phyloP scores from a whole-genome alignment of 2,797 vertebrate genomes.

The Typhlichthys subterraneus region DNA sequence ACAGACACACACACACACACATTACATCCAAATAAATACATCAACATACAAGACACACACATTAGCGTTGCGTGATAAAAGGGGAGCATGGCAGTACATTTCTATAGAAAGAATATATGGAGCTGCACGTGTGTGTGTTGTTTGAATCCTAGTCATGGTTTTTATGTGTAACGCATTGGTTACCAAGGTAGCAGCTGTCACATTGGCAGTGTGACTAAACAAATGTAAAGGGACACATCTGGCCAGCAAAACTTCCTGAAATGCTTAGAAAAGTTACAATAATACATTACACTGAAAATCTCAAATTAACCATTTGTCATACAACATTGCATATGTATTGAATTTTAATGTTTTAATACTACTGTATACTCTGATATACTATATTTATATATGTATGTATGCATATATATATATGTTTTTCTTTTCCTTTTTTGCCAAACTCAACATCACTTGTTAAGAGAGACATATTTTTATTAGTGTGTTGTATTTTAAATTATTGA shows the following conservation, averaged over 20 bases:
- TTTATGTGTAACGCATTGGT: slow-evolving; percentile 61
- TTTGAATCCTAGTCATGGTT: slow-evolving; percentile 41
- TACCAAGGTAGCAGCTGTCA: slow-evolving; percentile 55
- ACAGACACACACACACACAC: background rate
- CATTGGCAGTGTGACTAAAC: slow-evolving; percentile 56
- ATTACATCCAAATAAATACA: background rate
- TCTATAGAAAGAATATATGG: background rate
- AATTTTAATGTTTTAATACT: no score
- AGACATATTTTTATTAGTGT: no score
- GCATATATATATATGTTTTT: no score
- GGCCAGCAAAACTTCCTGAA: slow-evolving; percentile 31
- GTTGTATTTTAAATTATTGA: no score
- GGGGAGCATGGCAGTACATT: slow-evolving; percentile 21
- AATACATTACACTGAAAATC: background rate
- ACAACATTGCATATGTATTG: no score
- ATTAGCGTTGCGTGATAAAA: slow-evolving; percentile 14
- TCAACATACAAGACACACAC: background rate
- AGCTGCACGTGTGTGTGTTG: slow-evolving; percentile 15
- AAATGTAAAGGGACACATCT: slow-evolving; percentile 56
- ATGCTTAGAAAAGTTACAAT: slow-evolving; percentile 18
- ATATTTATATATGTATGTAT: no score
- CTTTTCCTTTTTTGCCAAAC: no score
- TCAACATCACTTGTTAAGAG: no score
- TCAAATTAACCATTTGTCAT: no score
- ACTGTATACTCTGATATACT: no score